phyloP scores from a whole-genome alignment of 2,888 invertebrate genomes.

The Anoncus sp. region DNA sequence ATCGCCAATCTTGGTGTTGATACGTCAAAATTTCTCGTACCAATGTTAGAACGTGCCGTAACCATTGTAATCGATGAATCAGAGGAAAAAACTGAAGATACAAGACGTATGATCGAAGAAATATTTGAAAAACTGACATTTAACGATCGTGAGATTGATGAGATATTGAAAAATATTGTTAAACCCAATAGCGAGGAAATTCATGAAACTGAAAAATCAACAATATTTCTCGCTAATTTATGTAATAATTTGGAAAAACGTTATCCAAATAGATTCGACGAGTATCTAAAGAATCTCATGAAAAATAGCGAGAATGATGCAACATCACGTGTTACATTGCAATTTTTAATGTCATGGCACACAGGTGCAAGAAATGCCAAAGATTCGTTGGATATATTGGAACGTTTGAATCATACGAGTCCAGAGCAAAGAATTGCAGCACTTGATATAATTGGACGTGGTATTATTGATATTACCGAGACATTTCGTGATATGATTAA shows the following conservation, averaged over 20 bases:
- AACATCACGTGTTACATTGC: constrained; percentile 69
- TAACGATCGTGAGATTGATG: constrained; percentile 83
- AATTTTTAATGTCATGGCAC: constrained; percentile 79
- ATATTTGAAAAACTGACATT: constrained; percentile 87
- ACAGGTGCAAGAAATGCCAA: constrained; percentile 72
- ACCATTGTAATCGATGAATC: constrained; percentile 84
- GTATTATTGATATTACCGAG: constrained; percentile 72
- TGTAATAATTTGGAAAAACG: no score
- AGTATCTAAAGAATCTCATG: constrained; percentile 86
- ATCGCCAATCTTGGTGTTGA: constrained; percentile 85
- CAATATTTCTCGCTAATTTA: constrained; percentile 71
- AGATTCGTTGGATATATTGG: constrained; percentile 74
- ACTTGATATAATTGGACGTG: constrained; percentile 86
- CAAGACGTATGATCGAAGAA: constrained; percentile 85
- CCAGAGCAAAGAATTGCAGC: constrained; percentile 88
- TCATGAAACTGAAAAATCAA: constrained; percentile 52
- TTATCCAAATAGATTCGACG: constrained; percentile 90
- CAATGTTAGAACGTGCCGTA: constrained; percentile 85
- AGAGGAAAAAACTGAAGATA: constrained; percentile 78
- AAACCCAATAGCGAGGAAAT: no score
- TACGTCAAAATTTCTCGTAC: constrained; percentile 85
- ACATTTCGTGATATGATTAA: constrained; percentile 85
- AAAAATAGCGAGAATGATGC: constrained; percentile 65
- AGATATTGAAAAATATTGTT: constrained; percentile 73
- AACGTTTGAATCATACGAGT: constrained; percentile 88